Percentiles rank a stretch among this genome's conserved stretches.
Conservation (phyloP, 2,113 vertebrate genomes). For the Emydura subglobosa region DNA sequence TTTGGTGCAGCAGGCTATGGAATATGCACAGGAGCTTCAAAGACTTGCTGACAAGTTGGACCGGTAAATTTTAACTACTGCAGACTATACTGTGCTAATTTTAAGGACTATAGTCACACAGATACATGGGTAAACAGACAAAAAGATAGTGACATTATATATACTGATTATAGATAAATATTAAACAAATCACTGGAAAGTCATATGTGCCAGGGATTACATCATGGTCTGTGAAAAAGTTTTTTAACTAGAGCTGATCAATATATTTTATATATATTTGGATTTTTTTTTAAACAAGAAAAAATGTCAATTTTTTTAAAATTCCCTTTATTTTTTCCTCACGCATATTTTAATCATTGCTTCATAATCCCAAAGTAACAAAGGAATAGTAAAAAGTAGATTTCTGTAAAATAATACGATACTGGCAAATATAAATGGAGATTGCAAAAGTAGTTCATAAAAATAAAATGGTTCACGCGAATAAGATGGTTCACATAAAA, state of each 20-base stretch:
- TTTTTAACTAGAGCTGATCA: not conserved
- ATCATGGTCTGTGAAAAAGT: not conserved
- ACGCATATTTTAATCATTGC: not conserved
- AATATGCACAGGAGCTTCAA: slow-evolving; percentile 85
- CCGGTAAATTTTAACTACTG: slow-evolving; percentile 78
- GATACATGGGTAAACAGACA: not conserved
- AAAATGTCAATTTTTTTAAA: rapidly evolving
- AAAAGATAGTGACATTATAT: not conserved
- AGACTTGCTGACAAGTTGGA: slow-evolving; percentile 85
- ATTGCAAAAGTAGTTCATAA: not conserved
- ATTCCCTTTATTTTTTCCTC: not conserved
- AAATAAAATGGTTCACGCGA: not conserved
- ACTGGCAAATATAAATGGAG: not conserved
- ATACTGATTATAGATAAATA: not conserved
- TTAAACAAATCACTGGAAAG: not conserved
- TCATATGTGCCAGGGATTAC: not conserved
- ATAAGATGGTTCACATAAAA: not conserved
- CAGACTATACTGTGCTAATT: not conserved
- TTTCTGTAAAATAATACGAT: not conserved
- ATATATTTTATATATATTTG: not conserved
- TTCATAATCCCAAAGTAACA: not conserved
- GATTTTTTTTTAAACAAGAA: not conserved
- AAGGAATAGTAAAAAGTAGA: not conserved
- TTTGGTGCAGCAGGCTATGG: slow-evolving; percentile 85
- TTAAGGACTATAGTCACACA: not conserved